Evolutionary conservation across 2,888 invertebrate genomes (phyloP).

Genomic region (Andrena minutula): DNA sequence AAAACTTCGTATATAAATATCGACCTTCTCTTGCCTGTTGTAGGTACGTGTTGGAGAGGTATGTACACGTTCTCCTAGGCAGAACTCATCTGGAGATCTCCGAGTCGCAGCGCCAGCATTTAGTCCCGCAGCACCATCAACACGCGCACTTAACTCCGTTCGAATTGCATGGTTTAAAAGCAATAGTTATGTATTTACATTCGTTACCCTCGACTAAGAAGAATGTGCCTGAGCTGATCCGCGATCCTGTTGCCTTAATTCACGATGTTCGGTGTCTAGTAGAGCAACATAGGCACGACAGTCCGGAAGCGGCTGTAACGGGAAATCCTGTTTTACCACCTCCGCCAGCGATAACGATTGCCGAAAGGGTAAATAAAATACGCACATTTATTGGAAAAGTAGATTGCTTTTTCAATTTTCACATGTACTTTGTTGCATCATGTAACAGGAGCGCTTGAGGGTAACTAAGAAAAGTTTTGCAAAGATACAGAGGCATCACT

Average conservation of each 20-base stretch:
- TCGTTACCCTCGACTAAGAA: slow-evolving; percentile 95
- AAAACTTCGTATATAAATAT: slow-evolving; percentile 8
- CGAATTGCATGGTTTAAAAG: slow-evolving; percentile 93
- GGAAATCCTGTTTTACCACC: slow-evolving; percentile 91
- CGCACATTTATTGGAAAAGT: slow-evolving; percentile 18
- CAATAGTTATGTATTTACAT: slow-evolving; percentile 96
- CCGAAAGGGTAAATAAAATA: slow-evolving; percentile 77
- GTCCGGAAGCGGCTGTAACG: slow-evolving; percentile 92
- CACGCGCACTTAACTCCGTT: slow-evolving; percentile 93
- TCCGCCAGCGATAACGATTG: slow-evolving; percentile 82
- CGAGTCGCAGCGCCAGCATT: slow-evolving; percentile 78
- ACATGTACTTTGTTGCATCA: slow-evolving; percentile 24
- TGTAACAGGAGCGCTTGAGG: slow-evolving; percentile 77
- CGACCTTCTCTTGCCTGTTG: slow-evolving; percentile 21
- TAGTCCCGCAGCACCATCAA: slow-evolving; percentile 85
- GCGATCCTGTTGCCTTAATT: slow-evolving; percentile 95
- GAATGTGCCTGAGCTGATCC: slow-evolving; percentile 95
- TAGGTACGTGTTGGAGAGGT: slow-evolving; percentile 95
- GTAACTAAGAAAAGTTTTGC: slow-evolving; percentile 77
- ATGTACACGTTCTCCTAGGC: slow-evolving; percentile 94
- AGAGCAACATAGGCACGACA: slow-evolving; percentile 95
- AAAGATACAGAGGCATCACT: slow-evolving; percentile 75
- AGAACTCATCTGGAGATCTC: slow-evolving; percentile 90
- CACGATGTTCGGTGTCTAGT: slow-evolving; percentile 95
- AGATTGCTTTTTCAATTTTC: slow-evolving; percentile 23